Conservation (phyloP, 2,888 invertebrate species). For the Miltochrista miniata region DNA sequence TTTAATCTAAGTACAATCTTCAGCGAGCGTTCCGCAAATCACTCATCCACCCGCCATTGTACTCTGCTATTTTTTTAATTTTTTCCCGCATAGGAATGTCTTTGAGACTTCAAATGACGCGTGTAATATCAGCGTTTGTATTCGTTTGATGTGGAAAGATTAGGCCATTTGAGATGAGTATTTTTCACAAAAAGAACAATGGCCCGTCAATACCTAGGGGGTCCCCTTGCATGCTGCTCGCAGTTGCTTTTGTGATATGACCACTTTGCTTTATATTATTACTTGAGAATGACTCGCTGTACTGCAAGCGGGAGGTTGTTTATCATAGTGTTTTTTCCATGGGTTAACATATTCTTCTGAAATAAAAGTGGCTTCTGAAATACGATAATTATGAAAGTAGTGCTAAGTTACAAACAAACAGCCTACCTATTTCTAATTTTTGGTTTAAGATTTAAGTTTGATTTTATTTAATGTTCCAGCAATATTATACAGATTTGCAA, state of each 20-base stretch:
- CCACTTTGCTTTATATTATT: slow-evolving; percentile 43
- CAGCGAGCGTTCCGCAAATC: slow-evolving; percentile 50
- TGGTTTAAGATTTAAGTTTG: no score
- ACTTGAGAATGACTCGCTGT: no score
- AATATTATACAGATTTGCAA: no score
- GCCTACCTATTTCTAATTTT: no score
- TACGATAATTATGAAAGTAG: no score
- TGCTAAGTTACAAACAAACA: no score
- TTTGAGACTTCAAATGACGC: slow-evolving; percentile 82
- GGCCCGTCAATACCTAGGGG: slow-evolving; percentile 55
- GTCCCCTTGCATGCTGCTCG: slow-evolving; percentile 59
- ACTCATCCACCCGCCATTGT: slow-evolving; percentile 57
- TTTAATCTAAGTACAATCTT: slow-evolving; percentile 62
- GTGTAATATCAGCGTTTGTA: slow-evolving; percentile 78
- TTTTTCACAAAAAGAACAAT: slow-evolving; percentile 72
- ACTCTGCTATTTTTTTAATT: slow-evolving; percentile 77
- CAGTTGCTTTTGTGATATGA: slow-evolving; percentile 59
- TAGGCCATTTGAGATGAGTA: slow-evolving; percentile 72
- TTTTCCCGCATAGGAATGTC: slow-evolving; percentile 74
- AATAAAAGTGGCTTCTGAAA: no score
- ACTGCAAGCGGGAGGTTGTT: no score
- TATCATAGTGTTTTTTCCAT: no score
- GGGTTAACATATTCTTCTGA: no score
- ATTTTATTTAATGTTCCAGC: no score
- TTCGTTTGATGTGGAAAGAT: slow-evolving; percentile 79